Percentiles rank a stretch among this genome's conserved stretches.
Conservation (phyloP, 2,797 vertebrate species). For the Eptatretus atami region DNA sequence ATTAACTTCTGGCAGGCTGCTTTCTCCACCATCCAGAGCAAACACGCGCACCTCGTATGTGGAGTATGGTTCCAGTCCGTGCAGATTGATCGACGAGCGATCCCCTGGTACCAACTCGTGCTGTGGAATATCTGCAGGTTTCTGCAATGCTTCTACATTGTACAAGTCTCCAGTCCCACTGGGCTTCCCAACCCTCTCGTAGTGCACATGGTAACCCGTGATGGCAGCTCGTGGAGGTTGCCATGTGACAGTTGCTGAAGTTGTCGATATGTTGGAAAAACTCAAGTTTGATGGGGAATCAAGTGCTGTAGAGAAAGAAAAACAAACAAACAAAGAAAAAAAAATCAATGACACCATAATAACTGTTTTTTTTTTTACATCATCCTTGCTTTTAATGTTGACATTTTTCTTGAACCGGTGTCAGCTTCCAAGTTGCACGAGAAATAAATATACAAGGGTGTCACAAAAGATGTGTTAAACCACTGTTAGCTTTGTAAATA, state of each 20-base stretch:
- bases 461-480: too few relatives aligned
- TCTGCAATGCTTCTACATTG: too few relatives aligned
- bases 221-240: constrained; percentile 1
- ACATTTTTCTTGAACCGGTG: too few relatives aligned
- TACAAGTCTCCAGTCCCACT: too few relatives aligned
- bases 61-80: neutral
- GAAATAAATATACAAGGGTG: too few relatives aligned
- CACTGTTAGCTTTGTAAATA: too few relatives aligned
- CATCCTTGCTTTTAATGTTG: too few relatives aligned
- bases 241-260: neutral
- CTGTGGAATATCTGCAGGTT: neutral
- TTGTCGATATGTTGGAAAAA: neutral
- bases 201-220: neutral
- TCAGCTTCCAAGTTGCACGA: too few relatives aligned
- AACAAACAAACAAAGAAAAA: neutral
- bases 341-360: neutral
- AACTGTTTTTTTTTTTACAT: too few relatives aligned
- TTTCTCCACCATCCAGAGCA: neutral
- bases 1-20: neutral
- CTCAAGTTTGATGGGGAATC: neutral
- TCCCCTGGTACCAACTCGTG: constrained; percentile 3
- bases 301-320: neutral
- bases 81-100: neutral
- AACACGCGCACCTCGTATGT: constrained; percentile 5
- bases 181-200: neutral